These are phyloP conservation scores for Pachycephus smyrnensis DNA, from an alignment of 2,888 invertebrate species.

Conservation along the genomic window DNA sequence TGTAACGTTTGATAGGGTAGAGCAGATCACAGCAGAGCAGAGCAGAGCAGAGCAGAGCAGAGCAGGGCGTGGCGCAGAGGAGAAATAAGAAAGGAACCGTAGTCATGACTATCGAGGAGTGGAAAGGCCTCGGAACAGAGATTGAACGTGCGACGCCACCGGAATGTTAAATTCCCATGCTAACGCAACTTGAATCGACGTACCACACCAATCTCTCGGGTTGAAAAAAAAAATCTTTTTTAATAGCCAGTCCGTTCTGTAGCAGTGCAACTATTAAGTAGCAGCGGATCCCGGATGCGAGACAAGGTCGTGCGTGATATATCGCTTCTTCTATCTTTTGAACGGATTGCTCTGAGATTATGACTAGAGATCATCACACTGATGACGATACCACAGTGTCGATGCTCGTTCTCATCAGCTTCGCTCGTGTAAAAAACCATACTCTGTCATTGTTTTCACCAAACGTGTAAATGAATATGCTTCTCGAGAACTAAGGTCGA, in stretches of 20 bases:
- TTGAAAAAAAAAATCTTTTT: neutral
- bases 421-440: no score
- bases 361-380: no score
- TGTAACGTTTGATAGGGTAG: constrained; percentile 14
- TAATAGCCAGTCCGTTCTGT: neutral
- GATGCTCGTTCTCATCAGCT: no score
- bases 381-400: no score
- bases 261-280: no score
- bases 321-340: no score
- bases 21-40: constrained; percentile 51
- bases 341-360: no score
- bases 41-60: constrained; percentile 56
- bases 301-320: neutral
- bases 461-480: no score
- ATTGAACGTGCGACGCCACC: constrained; percentile 45
- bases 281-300: neutral
- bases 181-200: constrained; percentile 18
- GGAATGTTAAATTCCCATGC: constrained; percentile 62
- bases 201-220: neutral
- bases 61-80: constrained; percentile 60
- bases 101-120: constrained; percentile 42
- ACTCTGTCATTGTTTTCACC: no score
- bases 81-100: constrained; percentile 62
- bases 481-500: no score
- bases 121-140: constrained; percentile 40